Evolutionary conservation across 2,113 vertebrate genomes (phyloP).

Genomic region (Esox niger): DNA sequence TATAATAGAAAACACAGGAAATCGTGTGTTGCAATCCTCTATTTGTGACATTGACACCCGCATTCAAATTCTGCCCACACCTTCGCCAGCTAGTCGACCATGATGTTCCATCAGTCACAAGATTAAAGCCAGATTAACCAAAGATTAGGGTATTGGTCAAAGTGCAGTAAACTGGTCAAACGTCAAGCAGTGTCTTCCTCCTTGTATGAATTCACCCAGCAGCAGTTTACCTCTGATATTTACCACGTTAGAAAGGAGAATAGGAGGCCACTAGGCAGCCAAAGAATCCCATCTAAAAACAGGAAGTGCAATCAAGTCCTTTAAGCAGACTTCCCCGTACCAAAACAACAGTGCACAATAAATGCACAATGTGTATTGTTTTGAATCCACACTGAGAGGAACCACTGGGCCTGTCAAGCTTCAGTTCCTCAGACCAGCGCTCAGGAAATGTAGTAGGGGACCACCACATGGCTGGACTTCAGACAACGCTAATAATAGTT

Average conservation of each 20-base stretch:
- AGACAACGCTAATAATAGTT: not conserved
- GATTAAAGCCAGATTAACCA: no score
- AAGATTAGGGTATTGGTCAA: no score
- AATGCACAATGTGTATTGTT: slow-evolving; percentile 12
- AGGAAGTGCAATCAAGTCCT: slow-evolving; percentile 62
- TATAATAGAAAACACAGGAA: no score
- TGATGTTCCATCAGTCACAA: no score
- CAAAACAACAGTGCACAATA: slow-evolving; percentile 8
- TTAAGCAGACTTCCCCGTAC: slow-evolving; percentile 50
- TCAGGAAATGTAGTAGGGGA: not conserved
- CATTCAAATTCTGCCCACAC: no score
- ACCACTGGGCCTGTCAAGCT: slow-evolving; percentile 9
- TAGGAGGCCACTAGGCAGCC: slow-evolving; percentile 21
- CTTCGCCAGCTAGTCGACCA: no score
- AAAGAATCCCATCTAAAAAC: slow-evolving; percentile 49
- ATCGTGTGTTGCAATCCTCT: no score
- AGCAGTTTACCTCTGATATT: slow-evolving; percentile 54
- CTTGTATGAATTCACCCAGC: not conserved
- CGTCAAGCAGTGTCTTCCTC: not conserved
- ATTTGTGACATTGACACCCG: no score
- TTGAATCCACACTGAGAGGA: not conserved
- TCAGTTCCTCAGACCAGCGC: not conserved
- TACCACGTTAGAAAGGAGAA: slow-evolving; percentile 31
- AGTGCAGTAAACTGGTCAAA: no score
- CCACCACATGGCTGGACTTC: no score